Percentiles rank a stretch among this genome's conserved stretches.
Evolutionary conservation across 1,140 invertebrate species (phyloP).

Genomic region (Brachionus rotundiformis): DNA sequence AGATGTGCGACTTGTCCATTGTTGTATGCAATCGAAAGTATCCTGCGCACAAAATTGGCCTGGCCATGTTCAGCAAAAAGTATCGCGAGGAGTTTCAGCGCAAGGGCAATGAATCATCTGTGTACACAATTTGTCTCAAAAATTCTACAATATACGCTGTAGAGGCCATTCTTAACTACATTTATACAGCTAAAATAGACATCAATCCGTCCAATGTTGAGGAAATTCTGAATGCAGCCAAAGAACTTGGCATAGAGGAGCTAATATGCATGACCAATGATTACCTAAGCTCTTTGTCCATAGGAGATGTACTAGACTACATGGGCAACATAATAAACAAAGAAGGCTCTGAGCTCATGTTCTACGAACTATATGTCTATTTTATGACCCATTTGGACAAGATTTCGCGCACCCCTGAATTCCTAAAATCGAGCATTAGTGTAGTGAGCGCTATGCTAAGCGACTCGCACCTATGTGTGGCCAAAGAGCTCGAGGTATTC

Average conservation of each 20-base stretch:
- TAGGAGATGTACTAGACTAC: constrained; percentile 38
- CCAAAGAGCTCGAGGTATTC: constrained; percentile 53
- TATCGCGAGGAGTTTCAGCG: constrained; percentile 42
- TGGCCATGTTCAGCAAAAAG: constrained; percentile 52
- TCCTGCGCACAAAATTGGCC: constrained; percentile 52
- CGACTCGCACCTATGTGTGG: constrained; percentile 23
- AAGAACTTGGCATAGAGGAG: constrained; percentile 51
- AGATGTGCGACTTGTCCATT: constrained; percentile 53
- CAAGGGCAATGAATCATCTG: neutral
- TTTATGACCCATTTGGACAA: constrained; percentile 50
- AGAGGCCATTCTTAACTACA: constrained; percentile 50
- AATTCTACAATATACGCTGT: constrained; percentile 52
- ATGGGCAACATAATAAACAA: constrained; percentile 50
- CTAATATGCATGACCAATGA: constrained; percentile 25
- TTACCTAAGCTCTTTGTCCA: constrained; percentile 20
- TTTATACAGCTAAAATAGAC: constrained; percentile 53
- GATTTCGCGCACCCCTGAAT: constrained; percentile 41
- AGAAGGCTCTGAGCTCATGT: constrained; percentile 51
- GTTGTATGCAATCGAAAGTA: constrained; percentile 47
- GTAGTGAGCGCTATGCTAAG: constrained; percentile 40
- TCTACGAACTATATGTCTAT: constrained; percentile 50
- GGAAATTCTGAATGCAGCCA: constrained; percentile 39
- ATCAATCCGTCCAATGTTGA: constrained; percentile 52
- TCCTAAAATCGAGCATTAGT: constrained; percentile 29
- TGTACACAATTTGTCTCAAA: constrained; percentile 52